phyloP scores from a whole-genome alignment of 2,113 vertebrate species.

The Macquaria australasica region DNA sequence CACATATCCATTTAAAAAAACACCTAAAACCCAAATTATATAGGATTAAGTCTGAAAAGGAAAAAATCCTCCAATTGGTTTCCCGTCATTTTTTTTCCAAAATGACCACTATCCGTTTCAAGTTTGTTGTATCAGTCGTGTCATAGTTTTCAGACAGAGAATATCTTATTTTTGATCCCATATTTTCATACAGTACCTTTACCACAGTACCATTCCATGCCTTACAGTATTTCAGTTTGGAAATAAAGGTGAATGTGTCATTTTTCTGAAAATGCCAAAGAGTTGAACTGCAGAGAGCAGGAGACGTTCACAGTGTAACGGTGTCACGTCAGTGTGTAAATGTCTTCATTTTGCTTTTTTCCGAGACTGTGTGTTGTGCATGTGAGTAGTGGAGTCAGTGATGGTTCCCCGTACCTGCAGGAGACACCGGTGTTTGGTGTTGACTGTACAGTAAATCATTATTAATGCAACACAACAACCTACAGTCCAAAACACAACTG shows the following conservation, averaged over 20 bases:
- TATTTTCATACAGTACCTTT: background rate
- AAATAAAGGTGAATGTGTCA: slow-evolving; percentile 55
- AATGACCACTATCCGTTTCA: background rate
- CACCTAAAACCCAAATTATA: background rate
- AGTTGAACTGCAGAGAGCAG: slow-evolving; percentile 37
- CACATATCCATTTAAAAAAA: background rate
- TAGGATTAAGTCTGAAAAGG: background rate
- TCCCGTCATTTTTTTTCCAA: background rate
- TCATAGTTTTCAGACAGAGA: slow-evolving; percentile 19
- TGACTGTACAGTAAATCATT: background rate
- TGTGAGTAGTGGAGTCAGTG: background rate
- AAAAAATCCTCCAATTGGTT: background rate
- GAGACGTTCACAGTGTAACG: background rate
- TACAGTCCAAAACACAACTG: background rate
- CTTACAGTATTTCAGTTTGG: slow-evolving; percentile 45
- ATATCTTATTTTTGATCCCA: slow-evolving; percentile 17
- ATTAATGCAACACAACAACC: background rate
- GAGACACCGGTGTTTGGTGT: background rate
- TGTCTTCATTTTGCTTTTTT: background rate
- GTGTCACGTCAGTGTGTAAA: background rate
- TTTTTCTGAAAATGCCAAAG: slow-evolving; percentile 66
- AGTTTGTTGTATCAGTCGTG: background rate
- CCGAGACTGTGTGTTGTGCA: background rate
- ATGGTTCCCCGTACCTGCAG: background rate
- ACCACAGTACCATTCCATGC: slow-evolving; percentile 32